Percentiles rank a stretch among this genome's conserved stretches.
Conservation (phyloP, 1,140 invertebrate species). For the Nephotettix cincticeps region DNA sequence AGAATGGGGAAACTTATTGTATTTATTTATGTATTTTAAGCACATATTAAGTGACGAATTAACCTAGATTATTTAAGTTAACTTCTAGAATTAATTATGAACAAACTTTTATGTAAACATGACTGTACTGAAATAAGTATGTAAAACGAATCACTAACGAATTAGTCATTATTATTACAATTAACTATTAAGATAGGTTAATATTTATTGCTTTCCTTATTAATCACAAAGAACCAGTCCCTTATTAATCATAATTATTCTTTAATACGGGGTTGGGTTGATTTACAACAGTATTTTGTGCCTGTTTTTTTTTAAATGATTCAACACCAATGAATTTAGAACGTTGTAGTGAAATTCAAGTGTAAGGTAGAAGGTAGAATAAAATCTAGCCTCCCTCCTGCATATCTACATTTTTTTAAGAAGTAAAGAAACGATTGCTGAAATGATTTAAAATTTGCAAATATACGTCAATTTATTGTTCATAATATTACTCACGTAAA, state of each 20-base stretch:
- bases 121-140: neutral
- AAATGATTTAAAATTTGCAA: no score
- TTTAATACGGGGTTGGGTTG: neutral
- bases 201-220: neutral
- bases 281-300: neutral
- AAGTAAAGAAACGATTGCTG: no score
- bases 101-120: neutral
- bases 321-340: neutral
- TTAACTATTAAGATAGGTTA: neutral
- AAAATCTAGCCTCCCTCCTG: no score
- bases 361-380: no score
- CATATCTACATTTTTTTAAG: no score
- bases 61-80: neutral
- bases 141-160: conserved; percentile 13
- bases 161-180: neutral
- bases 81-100: neutral
- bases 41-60: neutral
- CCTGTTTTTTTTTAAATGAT: neutral
- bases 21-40: neutral
- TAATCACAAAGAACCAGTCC: neutral
- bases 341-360: no score
- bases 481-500: neutral
- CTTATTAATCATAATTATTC: neutral
- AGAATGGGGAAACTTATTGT: neutral
- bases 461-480: no score